These are phyloP conservation scores for Brachionichthys hirsutus DNA, from an alignment of 2,113 vertebrate genomes.

Conservation along the genomic window DNA sequence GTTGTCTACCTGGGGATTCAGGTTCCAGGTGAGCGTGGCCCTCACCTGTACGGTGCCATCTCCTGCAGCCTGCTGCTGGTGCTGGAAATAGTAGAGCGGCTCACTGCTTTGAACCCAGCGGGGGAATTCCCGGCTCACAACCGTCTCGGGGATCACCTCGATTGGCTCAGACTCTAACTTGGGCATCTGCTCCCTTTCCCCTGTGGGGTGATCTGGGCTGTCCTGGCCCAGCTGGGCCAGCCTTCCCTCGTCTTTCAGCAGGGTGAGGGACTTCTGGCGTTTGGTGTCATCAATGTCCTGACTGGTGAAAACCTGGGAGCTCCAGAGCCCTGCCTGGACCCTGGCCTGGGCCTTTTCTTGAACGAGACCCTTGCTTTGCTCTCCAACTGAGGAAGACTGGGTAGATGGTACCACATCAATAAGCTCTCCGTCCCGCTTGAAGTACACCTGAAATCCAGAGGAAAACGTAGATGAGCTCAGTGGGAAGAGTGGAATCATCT, in stretches of 20 bases:
- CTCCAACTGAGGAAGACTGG: slow-evolving; percentile 56
- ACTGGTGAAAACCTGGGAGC: slow-evolving; percentile 73
- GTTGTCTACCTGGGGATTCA: slow-evolving; percentile 92
- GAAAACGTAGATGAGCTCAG: neutral
- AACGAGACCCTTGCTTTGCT: slow-evolving; percentile 6
- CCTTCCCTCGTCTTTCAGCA: slow-evolving; percentile 70
- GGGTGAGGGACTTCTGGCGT: slow-evolving; percentile 72
- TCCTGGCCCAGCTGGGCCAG: slow-evolving; percentile 44
- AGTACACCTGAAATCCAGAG: slow-evolving; percentile 84
- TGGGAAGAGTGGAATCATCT: neutral
- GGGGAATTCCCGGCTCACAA: slow-evolving; percentile 91
- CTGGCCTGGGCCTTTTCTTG: neutral
- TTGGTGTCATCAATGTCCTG: slow-evolving; percentile 89
- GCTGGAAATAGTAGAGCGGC: slow-evolving; percentile 87
- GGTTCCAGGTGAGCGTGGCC: slow-evolving; percentile 90
- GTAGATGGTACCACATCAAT: slow-evolving; percentile 82
- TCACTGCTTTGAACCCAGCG: slow-evolving; percentile 88
- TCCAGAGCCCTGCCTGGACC: slow-evolving; percentile 57
- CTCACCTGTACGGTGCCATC: slow-evolving; percentile 89
- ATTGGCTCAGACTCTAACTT: slow-evolving; percentile 58
- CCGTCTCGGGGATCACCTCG: slow-evolving; percentile 84
- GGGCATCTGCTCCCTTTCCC: slow-evolving; percentile 41
- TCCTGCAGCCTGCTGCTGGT: slow-evolving; percentile 75
- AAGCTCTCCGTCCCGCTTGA: slow-evolving; percentile 88
- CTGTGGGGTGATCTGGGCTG: slow-evolving; percentile 12